These are phyloP conservation scores for Actinostola sp. DNA, from an alignment of 92 coral and sea anemone genomes.

Conservation along the genomic window DNA sequence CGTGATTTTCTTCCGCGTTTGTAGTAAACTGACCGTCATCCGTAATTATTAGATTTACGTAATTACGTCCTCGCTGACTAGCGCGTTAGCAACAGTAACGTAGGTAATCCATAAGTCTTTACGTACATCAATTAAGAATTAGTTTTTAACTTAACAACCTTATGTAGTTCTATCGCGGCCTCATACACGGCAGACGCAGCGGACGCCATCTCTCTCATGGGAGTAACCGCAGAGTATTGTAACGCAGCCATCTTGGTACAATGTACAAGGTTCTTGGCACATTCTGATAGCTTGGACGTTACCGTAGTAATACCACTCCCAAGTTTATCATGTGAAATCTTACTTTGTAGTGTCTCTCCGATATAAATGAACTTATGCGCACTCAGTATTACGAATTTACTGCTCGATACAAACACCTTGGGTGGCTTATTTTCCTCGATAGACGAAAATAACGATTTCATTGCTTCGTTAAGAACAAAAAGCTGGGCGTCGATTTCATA, in stretches of 20 bases:
- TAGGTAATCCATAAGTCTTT: too few relatives aligned
- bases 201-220: conserved; percentile 82
- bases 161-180: conserved; percentile 86
- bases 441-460: conserved; percentile 81
- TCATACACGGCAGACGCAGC: conserved; percentile 78
- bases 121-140: conserved; percentile 22
- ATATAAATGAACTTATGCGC: conserved; percentile 95
- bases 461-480: conserved; percentile 89
- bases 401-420: conserved; percentile 91
- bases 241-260: conserved; percentile 89
- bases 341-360: conserved; percentile 87
- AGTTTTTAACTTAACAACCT: conserved; percentile 62
- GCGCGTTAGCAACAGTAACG: too few relatives aligned
- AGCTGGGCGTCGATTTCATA: conserved; percentile 93
- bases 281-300: conserved; percentile 75
- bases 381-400: conserved; percentile 94
- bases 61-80: too few relatives aligned
- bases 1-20: too few relatives aligned
- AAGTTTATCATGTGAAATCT: conserved; percentile 59
- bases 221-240: conserved; percentile 83
- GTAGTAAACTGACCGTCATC: too few relatives aligned
- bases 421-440: conserved; percentile 80
- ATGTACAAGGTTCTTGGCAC: conserved; percentile 73
- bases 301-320: conserved; percentile 56
- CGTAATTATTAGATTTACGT: too few relatives aligned